Evolutionary conservation across 2,888 invertebrate genomes (phyloP).

Genomic region (Malacosoma neustria): DNA sequence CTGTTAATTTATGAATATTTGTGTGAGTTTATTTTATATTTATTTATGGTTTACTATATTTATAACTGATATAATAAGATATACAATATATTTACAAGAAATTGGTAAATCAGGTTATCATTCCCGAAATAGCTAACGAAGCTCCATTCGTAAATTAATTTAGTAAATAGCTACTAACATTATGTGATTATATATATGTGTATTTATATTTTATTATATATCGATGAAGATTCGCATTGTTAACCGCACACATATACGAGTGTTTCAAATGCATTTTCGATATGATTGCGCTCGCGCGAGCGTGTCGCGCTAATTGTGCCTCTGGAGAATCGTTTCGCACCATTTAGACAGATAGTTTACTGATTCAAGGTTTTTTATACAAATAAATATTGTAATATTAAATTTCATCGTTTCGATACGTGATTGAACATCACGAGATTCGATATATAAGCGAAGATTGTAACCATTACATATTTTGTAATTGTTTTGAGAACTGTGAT

Average conservation of each 20-base stretch:
- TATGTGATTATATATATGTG: no score
- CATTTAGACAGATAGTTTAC: slow-evolving; percentile 30
- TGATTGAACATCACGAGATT: slow-evolving; percentile 8
- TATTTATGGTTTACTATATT: no score
- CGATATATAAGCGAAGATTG: neutral
- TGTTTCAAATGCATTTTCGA: slow-evolving; percentile 14
- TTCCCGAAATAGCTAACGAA: no score
- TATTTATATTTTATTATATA: no score
- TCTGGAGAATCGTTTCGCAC: slow-evolving; percentile 21
- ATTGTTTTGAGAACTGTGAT: neutral
- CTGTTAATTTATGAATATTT: no score
- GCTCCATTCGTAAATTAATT: no score
- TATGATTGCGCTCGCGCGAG: slow-evolving; percentile 26
- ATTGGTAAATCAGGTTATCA: no score
- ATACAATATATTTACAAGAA: no score
- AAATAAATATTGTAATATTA: slow-evolving; percentile 5
- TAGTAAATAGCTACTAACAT: no score
- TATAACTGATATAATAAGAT: no score
- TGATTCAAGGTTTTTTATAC: slow-evolving; percentile 20
- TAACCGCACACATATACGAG: slow-evolving; percentile 14
- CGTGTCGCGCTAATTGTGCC: slow-evolving; percentile 26
- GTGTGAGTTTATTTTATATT: no score
- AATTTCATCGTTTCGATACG: slow-evolving; percentile 14
- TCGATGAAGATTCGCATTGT: neutral
- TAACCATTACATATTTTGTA: neutral